Evolutionary conservation across 37 sponge, comb jelly and placozoan species (phyloP).

Genomic region (Tethya wilhelma): DNA sequence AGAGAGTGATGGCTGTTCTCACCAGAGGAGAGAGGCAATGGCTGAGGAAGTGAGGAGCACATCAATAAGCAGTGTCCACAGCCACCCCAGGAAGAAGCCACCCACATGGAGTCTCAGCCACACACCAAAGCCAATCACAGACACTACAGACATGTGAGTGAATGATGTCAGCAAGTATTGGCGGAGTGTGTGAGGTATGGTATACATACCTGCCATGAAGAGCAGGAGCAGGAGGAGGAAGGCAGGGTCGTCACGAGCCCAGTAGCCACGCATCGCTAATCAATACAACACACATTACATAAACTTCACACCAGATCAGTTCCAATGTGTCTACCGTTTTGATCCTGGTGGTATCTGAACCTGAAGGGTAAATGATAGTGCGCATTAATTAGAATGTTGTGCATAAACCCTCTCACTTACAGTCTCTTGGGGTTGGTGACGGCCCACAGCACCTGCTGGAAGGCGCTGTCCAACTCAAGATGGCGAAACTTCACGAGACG

Average conservation of each 20-base stretch:
- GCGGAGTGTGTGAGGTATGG: neutral
- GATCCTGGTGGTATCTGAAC: constrained; percentile 76
- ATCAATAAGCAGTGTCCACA: constrained; percentile 88
- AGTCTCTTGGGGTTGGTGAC: constrained; percentile 81
- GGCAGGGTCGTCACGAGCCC: constrained; percentile 98
- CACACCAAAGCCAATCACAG: constrained; percentile 69
- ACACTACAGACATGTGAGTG: constrained; percentile 27
- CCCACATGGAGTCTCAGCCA: constrained; percentile 57
- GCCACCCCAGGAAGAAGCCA: constrained; percentile 75
- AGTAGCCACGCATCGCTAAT: constrained; percentile 83
- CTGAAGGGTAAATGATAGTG: constrained; percentile 32
- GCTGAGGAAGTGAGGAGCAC: constrained; percentile 79
- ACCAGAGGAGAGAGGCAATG: constrained; percentile 88
- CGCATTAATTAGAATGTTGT: neutral
- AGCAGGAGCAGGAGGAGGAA: constrained; percentile 82
- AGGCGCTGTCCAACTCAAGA: constrained; percentile 95
- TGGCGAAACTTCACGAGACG: constrained; percentile 77
- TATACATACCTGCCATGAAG: constrained; percentile 59
- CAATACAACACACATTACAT: neutral
- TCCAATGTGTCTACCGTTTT: constrained; percentile 51
- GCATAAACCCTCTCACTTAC: constrained; percentile 34
- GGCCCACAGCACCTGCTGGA: constrained; percentile 88
- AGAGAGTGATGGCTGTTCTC: constrained; percentile 16
- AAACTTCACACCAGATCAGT: neutral
- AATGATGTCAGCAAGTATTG: neutral